phyloP scores from a whole-genome alignment of 2,888 invertebrate genomes.

The Caenorhabditis sp. region DNA sequence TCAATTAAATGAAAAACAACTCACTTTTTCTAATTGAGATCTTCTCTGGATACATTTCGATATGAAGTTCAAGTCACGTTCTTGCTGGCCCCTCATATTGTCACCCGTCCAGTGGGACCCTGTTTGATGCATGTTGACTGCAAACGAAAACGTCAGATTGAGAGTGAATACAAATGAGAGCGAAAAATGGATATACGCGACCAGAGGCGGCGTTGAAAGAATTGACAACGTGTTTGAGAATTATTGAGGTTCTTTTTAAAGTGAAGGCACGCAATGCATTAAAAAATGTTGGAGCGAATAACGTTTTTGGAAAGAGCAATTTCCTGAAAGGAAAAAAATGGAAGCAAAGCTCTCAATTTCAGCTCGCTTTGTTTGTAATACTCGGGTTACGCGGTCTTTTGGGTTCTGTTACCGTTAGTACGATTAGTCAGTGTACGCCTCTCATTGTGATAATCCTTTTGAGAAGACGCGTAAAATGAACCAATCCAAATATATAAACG shows the following conservation, averaged over 20 bases:
- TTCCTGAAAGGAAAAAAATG: neutral
- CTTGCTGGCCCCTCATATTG: neutral
- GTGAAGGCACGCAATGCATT: slow-evolving; percentile 1
- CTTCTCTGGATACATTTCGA: neutral
- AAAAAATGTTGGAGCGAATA: neutral
- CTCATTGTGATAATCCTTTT: neutral
- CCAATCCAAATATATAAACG: slow-evolving; percentile 1
- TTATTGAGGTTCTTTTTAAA: neutral
- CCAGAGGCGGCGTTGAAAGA: neutral
- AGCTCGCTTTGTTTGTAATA: neutral
- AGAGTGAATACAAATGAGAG: slow-evolving; percentile 1
- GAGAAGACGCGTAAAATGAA: neutral
- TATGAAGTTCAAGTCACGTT: neutral
- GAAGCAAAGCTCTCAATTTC: neutral
- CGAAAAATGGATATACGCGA: neutral
- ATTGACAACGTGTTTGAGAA: neutral
- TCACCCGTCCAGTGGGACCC: neutral
- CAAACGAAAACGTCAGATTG: neutral
- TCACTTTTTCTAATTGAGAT: neutral
- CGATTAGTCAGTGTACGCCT: neutral
- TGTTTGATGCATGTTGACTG: neutral
- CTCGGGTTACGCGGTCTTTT: neutral
- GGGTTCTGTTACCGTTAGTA: neutral
- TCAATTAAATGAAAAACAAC: neutral
- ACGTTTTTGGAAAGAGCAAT: neutral